Conservation (phyloP, 2,888 invertebrate genomes). For the Chrysomela aeneicollis region DNA sequence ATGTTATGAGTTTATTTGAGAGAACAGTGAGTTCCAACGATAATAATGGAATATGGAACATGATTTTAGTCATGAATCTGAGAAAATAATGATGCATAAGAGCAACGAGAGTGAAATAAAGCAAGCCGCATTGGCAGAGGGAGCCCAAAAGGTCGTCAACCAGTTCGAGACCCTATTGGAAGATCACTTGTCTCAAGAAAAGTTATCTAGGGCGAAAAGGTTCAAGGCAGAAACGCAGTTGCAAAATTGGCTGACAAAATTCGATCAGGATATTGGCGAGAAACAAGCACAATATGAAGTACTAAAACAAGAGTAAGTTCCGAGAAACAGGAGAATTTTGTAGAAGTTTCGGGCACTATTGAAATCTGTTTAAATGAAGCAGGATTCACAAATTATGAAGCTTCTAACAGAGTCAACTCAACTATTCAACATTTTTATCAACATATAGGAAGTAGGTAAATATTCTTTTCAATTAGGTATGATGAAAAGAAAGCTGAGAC, state of each 20-base stretch:
- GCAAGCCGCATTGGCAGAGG: slow-evolving; percentile 63
- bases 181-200: slow-evolving; percentile 64
- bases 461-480: slow-evolving; percentile 54
- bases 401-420: too few relatives aligned
- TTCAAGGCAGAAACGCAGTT: slow-evolving; percentile 68
- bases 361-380: too few relatives aligned
- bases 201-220: slow-evolving; percentile 64
- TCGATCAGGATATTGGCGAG: slow-evolving; percentile 68
- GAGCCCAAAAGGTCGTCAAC: slow-evolving; percentile 61
- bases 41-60: background rate
- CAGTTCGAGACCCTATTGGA: slow-evolving; percentile 62
- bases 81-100: slow-evolving; percentile 64
- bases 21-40: too few relatives aligned
- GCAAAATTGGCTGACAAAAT: slow-evolving; percentile 67
- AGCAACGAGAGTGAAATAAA: slow-evolving; percentile 62
- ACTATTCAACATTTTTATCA: too few relatives aligned
- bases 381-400: too few relatives aligned
- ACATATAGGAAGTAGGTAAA: too few relatives aligned
- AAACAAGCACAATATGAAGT: slow-evolving; percentile 66
- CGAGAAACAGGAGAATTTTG: slow-evolving; percentile 5
- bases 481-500: slow-evolving; percentile 63
- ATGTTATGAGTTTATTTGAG: too few relatives aligned
- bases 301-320: slow-evolving; percentile 57
- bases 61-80: slow-evolving; percentile 42
- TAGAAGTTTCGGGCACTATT: background rate